phyloP scores from a whole-genome alignment of 53 echinoderm and acorn worm genomes.

The Hippasteria phrygiana region DNA sequence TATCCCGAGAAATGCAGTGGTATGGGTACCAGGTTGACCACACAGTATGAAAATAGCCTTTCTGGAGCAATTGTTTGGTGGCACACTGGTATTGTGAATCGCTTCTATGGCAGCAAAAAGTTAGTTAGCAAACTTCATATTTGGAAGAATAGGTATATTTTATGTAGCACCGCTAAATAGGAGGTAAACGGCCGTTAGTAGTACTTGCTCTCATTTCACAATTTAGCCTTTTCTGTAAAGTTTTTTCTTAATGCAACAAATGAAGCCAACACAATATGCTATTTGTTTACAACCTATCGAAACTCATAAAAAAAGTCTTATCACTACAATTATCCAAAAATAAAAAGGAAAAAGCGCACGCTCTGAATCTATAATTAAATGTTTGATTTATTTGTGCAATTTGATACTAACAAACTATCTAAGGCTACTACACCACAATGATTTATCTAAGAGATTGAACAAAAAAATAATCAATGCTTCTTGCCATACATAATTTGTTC shows the following conservation, averaged over 20 bases:
- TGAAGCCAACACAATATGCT: too few relatives aligned
- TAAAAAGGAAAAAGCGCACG: too few relatives aligned
- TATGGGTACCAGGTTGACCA: too few relatives aligned
- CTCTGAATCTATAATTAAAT: not conserved
- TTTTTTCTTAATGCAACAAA: not conserved
- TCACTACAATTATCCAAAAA: too few relatives aligned
- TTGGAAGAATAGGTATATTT: constrained; percentile 13
- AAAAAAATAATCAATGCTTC: not conserved
- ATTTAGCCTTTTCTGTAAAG: not conserved
- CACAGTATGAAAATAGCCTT: too few relatives aligned
- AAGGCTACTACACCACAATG: not conserved
- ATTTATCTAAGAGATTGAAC: not conserved
- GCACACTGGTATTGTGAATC: too few relatives aligned
- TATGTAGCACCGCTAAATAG: constrained; percentile 26
- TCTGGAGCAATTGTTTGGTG: too few relatives aligned
- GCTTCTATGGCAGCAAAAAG: too few relatives aligned
- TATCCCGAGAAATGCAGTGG: too few relatives aligned
- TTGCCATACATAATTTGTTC: not conserved
- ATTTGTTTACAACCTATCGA: too few relatives aligned
- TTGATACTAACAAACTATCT: not conserved
- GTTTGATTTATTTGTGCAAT: not conserved
- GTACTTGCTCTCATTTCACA: not conserved
- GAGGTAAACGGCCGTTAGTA: not conserved
- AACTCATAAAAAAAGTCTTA: too few relatives aligned
- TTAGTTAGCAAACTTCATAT: not conserved